A percentile compares a stretch with the other conserved stretches of the same genome.
Evolutionary conservation across 2,888 invertebrate genomes (phyloP).

Genomic region (Parapristionchus giblindavisi): DNA sequence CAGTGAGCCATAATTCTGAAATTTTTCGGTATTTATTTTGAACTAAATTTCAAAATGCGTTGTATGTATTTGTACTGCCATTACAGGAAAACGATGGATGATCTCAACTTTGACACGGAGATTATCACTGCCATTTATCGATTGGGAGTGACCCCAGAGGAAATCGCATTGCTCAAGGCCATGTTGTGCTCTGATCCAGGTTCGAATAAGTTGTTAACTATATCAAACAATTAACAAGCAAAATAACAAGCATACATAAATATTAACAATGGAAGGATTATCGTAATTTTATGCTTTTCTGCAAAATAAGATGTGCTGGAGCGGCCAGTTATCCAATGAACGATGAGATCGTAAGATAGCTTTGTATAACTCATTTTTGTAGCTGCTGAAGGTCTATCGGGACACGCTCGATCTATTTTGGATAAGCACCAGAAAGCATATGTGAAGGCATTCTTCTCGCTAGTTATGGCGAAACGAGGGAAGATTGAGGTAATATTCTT

Average conservation of each 20-base stretch:
- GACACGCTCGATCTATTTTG: not conserved
- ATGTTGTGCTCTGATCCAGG: conserved; percentile 7
- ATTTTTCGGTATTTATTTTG: too few species aligned
- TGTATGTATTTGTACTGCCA: not conserved
- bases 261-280: too few species aligned
- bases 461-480: conserved; percentile 3
- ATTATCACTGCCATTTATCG: conserved; percentile 21
- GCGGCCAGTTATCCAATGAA: too few species aligned
- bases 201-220: not conserved
- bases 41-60: too few species aligned
- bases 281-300: too few species aligned
- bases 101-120: conserved; percentile 18
- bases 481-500: not conserved
- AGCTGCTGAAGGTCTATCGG: not conserved
- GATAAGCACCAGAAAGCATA: not conserved
- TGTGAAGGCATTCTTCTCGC: not conserved
- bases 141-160: not conserved
- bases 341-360: too few species aligned
- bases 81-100: conserved; percentile 8
- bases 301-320: too few species aligned
- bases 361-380: too few species aligned
- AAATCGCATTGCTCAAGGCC: conserved; percentile 12
- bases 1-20: too few species aligned
- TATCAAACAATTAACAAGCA: too few species aligned
- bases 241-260: too few species aligned